These are phyloP conservation scores for Brenthis hecate DNA, from an alignment of 2,888 invertebrate species.

Conservation along the genomic window DNA sequence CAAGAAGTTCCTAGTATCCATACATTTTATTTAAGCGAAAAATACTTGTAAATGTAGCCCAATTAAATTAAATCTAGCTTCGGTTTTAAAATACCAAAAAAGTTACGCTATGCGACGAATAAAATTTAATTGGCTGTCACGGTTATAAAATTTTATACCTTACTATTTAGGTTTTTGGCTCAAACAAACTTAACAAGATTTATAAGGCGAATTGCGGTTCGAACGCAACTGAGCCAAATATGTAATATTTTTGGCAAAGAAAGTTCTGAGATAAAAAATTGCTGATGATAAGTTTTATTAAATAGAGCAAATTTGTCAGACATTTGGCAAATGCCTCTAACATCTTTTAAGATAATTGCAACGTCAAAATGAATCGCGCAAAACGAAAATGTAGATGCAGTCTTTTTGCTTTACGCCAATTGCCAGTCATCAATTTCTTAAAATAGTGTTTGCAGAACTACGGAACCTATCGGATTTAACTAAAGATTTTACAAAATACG, in stretches of 20 bases:
- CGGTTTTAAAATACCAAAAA: background rate
- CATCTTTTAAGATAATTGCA: constrained; percentile 35
- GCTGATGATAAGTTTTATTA: constrained; percentile 35
- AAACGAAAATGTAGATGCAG: constrained; percentile 28
- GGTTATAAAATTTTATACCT: constrained; percentile 11
- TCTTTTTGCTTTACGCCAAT: background rate
- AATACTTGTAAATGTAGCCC: background rate
- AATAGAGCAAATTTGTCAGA: constrained; percentile 34
- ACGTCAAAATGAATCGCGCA: constrained; percentile 28
- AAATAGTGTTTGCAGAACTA: background rate
- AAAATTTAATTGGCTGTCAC: constrained; percentile 14
- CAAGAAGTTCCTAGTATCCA: too few species aligned
- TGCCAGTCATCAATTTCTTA: constrained; percentile 12
- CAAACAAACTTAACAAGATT: constrained; percentile 21
- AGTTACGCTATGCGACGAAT: background rate
- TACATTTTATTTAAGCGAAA: too few species aligned
- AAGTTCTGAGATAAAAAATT: constrained; percentile 25
- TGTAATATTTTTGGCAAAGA: constrained; percentile 20
- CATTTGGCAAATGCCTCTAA: constrained; percentile 32
- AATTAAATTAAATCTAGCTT: background rate
- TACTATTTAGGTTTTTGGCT: constrained; percentile 11
- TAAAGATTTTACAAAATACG: too few species aligned
- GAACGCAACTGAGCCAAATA: constrained; percentile 25
- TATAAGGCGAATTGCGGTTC: constrained; percentile 23
- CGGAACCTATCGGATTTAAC: too few species aligned